phyloP scores from a whole-genome alignment of 1,140 invertebrate genomes.

The Metaphire vulgaris region DNA sequence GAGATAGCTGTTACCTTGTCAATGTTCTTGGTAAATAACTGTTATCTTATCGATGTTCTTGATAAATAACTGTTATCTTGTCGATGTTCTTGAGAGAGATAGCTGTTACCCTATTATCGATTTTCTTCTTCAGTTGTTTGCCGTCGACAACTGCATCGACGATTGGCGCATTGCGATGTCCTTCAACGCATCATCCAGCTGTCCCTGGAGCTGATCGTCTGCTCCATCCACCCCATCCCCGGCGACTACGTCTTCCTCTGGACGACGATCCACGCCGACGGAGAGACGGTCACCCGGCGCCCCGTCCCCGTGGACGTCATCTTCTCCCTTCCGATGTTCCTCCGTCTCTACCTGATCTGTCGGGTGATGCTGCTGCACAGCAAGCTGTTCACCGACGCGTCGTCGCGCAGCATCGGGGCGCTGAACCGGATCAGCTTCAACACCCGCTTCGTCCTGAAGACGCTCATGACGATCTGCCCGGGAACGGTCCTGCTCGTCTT shows the following conservation, averaged over 20 bases:
- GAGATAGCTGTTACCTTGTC: too few species aligned
- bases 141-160: conserved; percentile 45
- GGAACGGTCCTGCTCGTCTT: conserved; percentile 95
- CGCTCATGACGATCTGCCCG: conserved; percentile 98
- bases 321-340: conserved; percentile 49
- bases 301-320: conserved; percentile 43
- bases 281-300: background rate
- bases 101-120: too few species aligned
- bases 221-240: conserved; percentile 48
- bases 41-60: too few species aligned
- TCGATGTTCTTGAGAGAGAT: too few species aligned
- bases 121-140: conserved; percentile 34
- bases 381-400: conserved; percentile 47
- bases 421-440: conserved; percentile 43
- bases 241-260: conserved; percentile 34
- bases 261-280: conserved; percentile 18
- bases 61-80: too few species aligned
- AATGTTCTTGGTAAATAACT: too few species aligned
- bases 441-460: conserved; percentile 97
- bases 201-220: conserved; percentile 43
- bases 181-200: conserved; percentile 35
- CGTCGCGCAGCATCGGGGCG: conserved; percentile 49
- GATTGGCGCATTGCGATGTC: conserved; percentile 34
- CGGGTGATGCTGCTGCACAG: conserved; percentile 47
- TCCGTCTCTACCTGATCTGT: conserved; percentile 45